Base-by-base conservation (phyloP, 2,113 vertebrate species). In the Ornithorhynchus anatinus region DNA sequence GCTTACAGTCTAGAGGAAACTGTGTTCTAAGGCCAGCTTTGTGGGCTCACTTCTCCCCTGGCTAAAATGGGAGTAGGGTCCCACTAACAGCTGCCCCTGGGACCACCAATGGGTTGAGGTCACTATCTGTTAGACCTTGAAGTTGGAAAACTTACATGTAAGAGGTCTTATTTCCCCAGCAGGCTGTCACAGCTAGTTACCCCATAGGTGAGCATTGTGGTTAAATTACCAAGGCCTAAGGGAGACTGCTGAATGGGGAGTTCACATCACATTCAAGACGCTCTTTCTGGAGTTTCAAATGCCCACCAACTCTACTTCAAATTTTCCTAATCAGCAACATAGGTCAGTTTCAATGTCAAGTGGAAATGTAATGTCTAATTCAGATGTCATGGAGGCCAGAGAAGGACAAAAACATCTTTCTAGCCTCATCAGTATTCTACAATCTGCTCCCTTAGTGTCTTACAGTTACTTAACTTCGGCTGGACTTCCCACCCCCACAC, bases 301-400 rank as follows among this genome's bases (percentile, higher is more conserved):
- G 58, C 54, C 10, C 44, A 16, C 52, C 69, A 31, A 77, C 60
- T 72, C 67, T 23, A 44, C 47, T 66, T 69, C n/a, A n/a, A n/a
- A n/a, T n/a, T n/a, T n/a, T n/a, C n/a, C n/a, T n/a, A n/a, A n/a
- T n/a, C n/a, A n/a, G n/a, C n/a, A n/a, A n/a, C n/a, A n/a, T n/a
- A n/a, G n/a, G 64, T 74, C 72, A 67, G 25, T 50, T 83, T 53
- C 66, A 87, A 5, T 68, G 51, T 66, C 74, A 79, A 72, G 53
- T 22, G 2, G 74, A 83, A 79, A 35, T 74, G 61, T 59, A 62
- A 19, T 69, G 60, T 57, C 39, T 72, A 68, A 37, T 86, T 50
- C 53, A 35, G 47, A 43, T n/a, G 62, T 83, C 19, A 75, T 31
- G 59, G 44, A 63, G 27, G 72, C 52, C 69, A 75, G 33, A 64